Base-by-base conservation (phyloP, 2,888 invertebrate species). In the Allolobophora icterica region DNA sequence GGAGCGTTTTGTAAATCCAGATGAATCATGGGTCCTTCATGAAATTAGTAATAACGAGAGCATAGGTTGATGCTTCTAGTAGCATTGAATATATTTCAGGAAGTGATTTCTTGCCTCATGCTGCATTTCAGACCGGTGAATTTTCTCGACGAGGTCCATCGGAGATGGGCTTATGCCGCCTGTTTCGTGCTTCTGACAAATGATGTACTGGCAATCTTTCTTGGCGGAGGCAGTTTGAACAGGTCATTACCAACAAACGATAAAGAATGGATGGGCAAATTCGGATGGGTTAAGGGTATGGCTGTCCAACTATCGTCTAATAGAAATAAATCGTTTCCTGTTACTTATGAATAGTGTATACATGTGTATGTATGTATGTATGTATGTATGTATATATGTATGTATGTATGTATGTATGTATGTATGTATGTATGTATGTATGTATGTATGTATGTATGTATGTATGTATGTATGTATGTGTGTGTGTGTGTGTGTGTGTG, bases 111-210 rank as follows among this genome's bases (percentile, higher is more conserved):
- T 71, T 52, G 1, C 19, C 1, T 84, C 15, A 2, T n/a, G 34
- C 15, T 87, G 30, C 8, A n/a, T 71, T 87, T 33, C 24, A 89
- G 89, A 42, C 89, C 89, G 33, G 42, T 89, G 34, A 42, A 89
- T 89, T 89, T 89, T 52, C 6, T 89, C 45, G 89, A 89, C 30
- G 89, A 89, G 89, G 38, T 89, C n/a, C 19, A 42, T 6, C 4
- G 89, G 17, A 42, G 89, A 33, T 89, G 89, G 89, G 89, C 89
- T 34, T 89, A 89, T n/a, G 89, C 40, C 8, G 89, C 89, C 4
- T 45, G 42, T 30, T 89, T 89, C 34, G 89, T 52, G 21, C 33
- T 89, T 21, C 21, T 89, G 0, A 45, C 89, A 5, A 35, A 40
- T 11, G 45, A 42, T 21, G 11, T 89, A 30, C 0, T n/a, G 42